Conservation (phyloP, 2,888 invertebrate genomes). For the Spisula subtruncata region DNA sequence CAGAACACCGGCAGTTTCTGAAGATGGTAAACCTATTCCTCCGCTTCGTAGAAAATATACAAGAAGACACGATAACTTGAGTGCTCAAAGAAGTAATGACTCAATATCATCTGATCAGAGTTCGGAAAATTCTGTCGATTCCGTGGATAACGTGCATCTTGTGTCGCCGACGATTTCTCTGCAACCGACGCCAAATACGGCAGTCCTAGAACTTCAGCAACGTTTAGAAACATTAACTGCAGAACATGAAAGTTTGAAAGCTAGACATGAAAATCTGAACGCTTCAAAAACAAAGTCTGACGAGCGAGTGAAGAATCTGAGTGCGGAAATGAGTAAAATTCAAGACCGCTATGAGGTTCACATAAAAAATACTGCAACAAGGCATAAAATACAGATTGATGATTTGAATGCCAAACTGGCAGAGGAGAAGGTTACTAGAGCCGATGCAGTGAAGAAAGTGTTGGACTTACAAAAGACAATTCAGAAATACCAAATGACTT, state of each 20-base stretch:
- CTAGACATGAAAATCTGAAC: slow-evolving; percentile 58
- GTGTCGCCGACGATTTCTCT: background rate
- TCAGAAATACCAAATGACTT: slow-evolving; percentile 79
- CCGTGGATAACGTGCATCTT: background rate
- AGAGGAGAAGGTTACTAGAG: slow-evolving; percentile 77
- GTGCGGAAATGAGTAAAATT: slow-evolving; percentile 72
- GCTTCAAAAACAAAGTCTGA: slow-evolving; percentile 66
- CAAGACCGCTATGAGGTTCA: slow-evolving; percentile 77
- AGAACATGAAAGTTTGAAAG: slow-evolving; percentile 52
- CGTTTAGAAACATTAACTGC: slow-evolving; percentile 70
- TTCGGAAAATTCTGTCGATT: background rate
- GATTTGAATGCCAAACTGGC: slow-evolving; percentile 77
- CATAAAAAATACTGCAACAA: slow-evolving; percentile 76
- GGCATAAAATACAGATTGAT: slow-evolving; percentile 71
- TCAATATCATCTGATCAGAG: slow-evolving; percentile 59
- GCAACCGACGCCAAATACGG: slow-evolving; percentile 41
- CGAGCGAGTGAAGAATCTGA: slow-evolving; percentile 71
- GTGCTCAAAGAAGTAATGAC: slow-evolving; percentile 50
- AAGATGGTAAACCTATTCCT: slow-evolving; percentile 71
- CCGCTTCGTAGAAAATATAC: slow-evolving; percentile 71
- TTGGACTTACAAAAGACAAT: slow-evolving; percentile 80
- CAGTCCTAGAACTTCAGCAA: slow-evolving; percentile 65
- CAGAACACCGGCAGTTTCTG: slow-evolving; percentile 33
- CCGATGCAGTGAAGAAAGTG: slow-evolving; percentile 80
- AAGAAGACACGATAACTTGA: slow-evolving; percentile 29